Evolutionary conservation across 2,113 vertebrate genomes (phyloP), one percentile per base, ranked within the genome.

Genomic region (Donacobius atricapilla): DNA sequence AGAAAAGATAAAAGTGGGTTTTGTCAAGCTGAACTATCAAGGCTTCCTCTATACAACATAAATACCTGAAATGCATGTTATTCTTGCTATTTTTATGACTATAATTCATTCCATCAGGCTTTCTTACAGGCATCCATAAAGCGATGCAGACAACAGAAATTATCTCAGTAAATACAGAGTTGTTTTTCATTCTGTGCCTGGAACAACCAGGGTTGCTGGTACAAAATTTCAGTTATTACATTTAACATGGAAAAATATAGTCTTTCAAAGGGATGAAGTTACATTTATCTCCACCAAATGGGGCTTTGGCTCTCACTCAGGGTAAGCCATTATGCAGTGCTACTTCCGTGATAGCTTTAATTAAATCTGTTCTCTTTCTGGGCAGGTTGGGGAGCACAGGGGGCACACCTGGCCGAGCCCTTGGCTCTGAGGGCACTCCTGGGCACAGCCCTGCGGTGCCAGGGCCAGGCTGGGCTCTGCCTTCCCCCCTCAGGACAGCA

Each of bases 41-140:
- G 33, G 45, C 33, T 65, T 23, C 69, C 66, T 60, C 94, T 77
- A 71, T 27, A 61, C 51, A 64, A 72, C 58, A 90, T 25, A 75
- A 83, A 93, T 92, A 77, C 58, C 51, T 75, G 71, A 79, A 95
- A 93, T 76, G 48, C 27, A 9, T 63, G 39, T 87, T 89, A 53
- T n/a, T 89, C 57, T 83, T 39, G 21, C 61, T 95, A 2, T 76
- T 84, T 84, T 95, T 79, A 19, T 91, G 33, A 77, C 57, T 87
- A 20, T 80, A 89, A 96, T 96, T 93, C 86, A 93, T 96, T 96
- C 71, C 44, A 93, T 95, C 85, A 92, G 77, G 19, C 64, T 94
- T 93, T 68, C 84, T 89, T 95, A 93, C 81, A 83, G 12, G 21
- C 65, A 83, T 25, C 81, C 64, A 83, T 89, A 83, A 97, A 93